phyloP scores from a whole-genome alignment of 2,888 invertebrate species.

The Sphinx pinastri region DNA sequence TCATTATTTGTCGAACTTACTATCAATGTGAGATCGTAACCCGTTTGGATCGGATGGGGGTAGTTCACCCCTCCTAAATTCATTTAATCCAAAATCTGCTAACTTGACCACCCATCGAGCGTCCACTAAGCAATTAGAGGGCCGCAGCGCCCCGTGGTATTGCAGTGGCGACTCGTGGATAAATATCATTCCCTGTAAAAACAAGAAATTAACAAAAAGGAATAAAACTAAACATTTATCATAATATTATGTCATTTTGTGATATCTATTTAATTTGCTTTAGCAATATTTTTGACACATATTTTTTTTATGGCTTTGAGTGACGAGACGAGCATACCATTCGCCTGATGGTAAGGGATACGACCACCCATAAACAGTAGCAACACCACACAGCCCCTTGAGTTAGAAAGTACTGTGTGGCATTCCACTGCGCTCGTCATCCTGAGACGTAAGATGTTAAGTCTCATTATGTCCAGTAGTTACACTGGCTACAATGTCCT shows the following conservation, averaged over 20 bases:
- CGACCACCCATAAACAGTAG: too few relatives aligned
- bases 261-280: neutral
- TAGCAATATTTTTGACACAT: neutral
- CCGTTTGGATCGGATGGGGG: conserved; percentile 85
- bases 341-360: too few relatives aligned
- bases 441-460: too few relatives aligned
- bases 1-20: conserved; percentile 72
- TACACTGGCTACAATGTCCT: too few relatives aligned
- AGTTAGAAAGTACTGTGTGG: too few relatives aligned
- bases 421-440: too few relatives aligned
- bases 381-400: too few relatives aligned
- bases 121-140: conserved; percentile 97
- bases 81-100: conserved; percentile 94
- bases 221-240: neutral
- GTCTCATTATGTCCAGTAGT: too few relatives aligned
- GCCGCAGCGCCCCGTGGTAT: conserved; percentile 94
- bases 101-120: conserved; percentile 97
- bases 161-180: conserved; percentile 94
- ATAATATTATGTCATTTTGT: too few relatives aligned
- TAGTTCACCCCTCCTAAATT: conserved; percentile 91
- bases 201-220: neutral
- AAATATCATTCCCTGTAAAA: conserved; percentile 92
- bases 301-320: too few relatives aligned
- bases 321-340: too few relatives aligned
- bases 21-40: conserved; percentile 87